Base-by-base conservation (phyloP, 1,140 invertebrate genomes). In the Drosophila parabipectinata region DNA sequence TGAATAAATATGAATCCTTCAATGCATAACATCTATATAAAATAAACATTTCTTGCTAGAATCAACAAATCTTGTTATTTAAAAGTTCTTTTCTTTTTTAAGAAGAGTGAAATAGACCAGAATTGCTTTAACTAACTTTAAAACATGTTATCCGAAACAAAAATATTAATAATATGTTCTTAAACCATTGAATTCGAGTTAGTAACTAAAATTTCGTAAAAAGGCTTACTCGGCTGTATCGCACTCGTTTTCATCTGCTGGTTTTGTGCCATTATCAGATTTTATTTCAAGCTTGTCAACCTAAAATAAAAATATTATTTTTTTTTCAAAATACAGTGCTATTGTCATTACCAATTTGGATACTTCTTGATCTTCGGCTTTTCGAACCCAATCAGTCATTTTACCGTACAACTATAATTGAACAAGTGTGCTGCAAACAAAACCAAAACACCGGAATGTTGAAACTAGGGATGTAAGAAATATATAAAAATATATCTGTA, bases 321-420 rank as follows among this genome's bases (percentile, higher is more conserved):
- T 12, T 7, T 15, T 1, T 1, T 3, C 8, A 12, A 9, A 18
- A 18, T 3, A 45, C 28, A 4, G 9, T 0, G 2, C 2, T 8
- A 37, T 30, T 7, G 1, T 18, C 7, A 21, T 28, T 79, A 88
- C 83, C 74, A 87, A 57, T 57, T 90, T 90, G 0, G 83, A 81
- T 7, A 91, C 77, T 60, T 91, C 90, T 44, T 91, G 90, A 32
- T 91, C 90, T 28, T 85, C 90, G 1, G 90, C 90, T 55, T 87
- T 89, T 64, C 90, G 80, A 50, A 60, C 90, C 90, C 90, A 91
- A 76, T 90, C 77, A 9, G 71, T 68, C 88, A 90, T 90, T 55
- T 79, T 14, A 12, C 4, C 15, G 14, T 12, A 26, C 10, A 3
- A 12, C 4, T 30, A 14, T 18, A 26, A 26, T 18, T 10, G 1